phyloP scores from a whole-genome alignment of 2,888 invertebrate species.

The Caenorhabditis sinica region DNA sequence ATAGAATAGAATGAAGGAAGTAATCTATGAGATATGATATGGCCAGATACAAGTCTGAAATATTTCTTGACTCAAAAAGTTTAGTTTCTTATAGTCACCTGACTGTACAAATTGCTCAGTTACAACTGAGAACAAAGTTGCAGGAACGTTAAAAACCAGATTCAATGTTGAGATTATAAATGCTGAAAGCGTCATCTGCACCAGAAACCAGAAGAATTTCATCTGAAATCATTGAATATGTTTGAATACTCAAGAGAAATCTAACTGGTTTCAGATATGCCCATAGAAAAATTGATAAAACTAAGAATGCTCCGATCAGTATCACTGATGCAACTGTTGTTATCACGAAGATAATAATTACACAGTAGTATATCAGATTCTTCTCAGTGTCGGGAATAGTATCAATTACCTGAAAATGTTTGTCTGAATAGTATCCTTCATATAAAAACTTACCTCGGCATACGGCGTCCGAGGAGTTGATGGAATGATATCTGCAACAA shows the following conservation, averaged over 20 bases:
- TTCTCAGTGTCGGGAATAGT: constrained; percentile 36
- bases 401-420: constrained; percentile 16
- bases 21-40: constrained; percentile 44
- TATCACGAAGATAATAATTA: constrained; percentile 16
- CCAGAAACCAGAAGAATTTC: constrained; percentile 57
- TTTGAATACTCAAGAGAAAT: background rate
- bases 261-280: constrained; percentile 18
- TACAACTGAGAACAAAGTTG: constrained; percentile 38
- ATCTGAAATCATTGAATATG: constrained; percentile 6
- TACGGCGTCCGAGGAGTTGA: background rate
- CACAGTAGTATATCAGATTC: constrained; percentile 33
- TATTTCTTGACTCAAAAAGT: background rate
- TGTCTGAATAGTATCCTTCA: no score
- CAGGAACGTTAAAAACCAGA: constrained; percentile 49
- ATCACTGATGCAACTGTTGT: constrained; percentile 27
- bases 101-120: constrained; percentile 40
- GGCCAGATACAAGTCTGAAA: constrained; percentile 37
- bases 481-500: no score
- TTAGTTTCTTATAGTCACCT: background rate
- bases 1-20: constrained; percentile 43
- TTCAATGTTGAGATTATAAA: constrained; percentile 43
- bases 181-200: constrained; percentile 32
- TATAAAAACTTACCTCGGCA: background rate
- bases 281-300: constrained; percentile 35
- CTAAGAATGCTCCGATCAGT: constrained; percentile 22